Percentiles rank a stretch among this genome's conserved stretches.
These are phyloP conservation scores for Neria commutata DNA, from an alignment of 2,888 invertebrate genomes.

Conservation along the genomic window DNA sequence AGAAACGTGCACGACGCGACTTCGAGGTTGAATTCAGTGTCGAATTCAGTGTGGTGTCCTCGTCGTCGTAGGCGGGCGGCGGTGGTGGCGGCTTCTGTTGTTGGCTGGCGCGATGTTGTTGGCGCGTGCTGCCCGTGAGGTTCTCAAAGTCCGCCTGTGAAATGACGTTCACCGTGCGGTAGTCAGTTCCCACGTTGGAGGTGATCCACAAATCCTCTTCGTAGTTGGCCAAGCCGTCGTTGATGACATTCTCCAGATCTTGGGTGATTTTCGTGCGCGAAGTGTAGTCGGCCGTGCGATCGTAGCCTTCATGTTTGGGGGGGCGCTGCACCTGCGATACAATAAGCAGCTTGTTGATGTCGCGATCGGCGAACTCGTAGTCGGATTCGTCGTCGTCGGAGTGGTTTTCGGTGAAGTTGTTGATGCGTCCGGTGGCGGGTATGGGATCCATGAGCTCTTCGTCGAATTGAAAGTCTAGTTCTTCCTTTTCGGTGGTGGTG, in stretches of 20 bases:
- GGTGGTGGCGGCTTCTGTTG: constrained; percentile 86
- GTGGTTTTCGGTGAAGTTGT: constrained; percentile 78
- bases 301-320: constrained; percentile 86
- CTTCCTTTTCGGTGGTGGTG: constrained; percentile 68
- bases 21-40: constrained; percentile 52
- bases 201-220: constrained; percentile 91
- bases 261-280: constrained; percentile 93
- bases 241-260: constrained; percentile 93
- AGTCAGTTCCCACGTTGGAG: constrained; percentile 66
- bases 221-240: constrained; percentile 94
- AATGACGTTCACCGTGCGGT: constrained; percentile 87
- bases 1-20: constrained; percentile 79
- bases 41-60: constrained; percentile 48
- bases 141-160: constrained; percentile 88
- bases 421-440: constrained; percentile 72
- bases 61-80: constrained; percentile 70
- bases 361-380: constrained; percentile 88
- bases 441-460: constrained; percentile 87
- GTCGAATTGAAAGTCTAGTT: constrained; percentile 95
- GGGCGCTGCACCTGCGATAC: constrained; percentile 80
- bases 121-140: constrained; percentile 67
- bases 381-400: constrained; percentile 82
- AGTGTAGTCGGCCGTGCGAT: constrained; percentile 88
- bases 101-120: constrained; percentile 61
- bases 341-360: constrained; percentile 92